Evolutionary conservation across 2,888 invertebrate species (phyloP).

Genomic region (Willowsia nigromaculata): DNA sequence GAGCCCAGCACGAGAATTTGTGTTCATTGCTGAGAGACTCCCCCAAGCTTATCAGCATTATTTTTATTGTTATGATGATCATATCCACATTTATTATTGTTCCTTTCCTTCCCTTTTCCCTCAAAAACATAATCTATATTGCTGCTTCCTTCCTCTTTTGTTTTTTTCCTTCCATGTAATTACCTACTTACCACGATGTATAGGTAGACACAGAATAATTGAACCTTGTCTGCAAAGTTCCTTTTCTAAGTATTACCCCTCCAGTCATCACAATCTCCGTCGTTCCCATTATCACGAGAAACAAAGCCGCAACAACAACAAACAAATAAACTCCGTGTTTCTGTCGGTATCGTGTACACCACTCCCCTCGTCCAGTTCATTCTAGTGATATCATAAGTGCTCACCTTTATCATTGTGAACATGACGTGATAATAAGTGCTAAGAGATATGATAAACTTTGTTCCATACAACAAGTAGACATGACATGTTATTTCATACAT

Average conservation of each 20-base stretch:
- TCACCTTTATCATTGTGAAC: not conserved
- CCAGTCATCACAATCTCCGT: not conserved
- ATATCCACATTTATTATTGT: not conserved
- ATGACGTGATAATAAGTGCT: not conserved
- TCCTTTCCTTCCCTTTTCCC: not conserved
- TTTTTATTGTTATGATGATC: conserved; percentile 31
- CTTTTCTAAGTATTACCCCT: not conserved
- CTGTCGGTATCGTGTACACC: not conserved
- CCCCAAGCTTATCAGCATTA: not conserved
- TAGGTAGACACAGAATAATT: too few relatives aligned
- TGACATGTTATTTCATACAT: too few relatives aligned
- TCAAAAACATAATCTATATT: too few relatives aligned
- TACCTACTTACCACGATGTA: too few relatives aligned
- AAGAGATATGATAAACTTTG: not conserved
- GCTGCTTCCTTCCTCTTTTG: not conserved
- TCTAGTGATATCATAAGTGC: not conserved
- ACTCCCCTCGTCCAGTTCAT: not conserved
- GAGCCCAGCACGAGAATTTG: not conserved
- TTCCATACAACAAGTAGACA: not conserved
- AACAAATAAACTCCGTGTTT: not conserved
- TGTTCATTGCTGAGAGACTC: not conserved
- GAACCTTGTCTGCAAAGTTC: not conserved
- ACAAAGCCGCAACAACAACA: conserved; percentile 6
- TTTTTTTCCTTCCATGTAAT: not conserved
- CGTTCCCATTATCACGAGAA: conserved; percentile 14